Evolutionary conservation across 2,888 invertebrate genomes (phyloP), one percentile per base, ranked within the genome.

Genomic region (Lampropteryx suffumata): DNA sequence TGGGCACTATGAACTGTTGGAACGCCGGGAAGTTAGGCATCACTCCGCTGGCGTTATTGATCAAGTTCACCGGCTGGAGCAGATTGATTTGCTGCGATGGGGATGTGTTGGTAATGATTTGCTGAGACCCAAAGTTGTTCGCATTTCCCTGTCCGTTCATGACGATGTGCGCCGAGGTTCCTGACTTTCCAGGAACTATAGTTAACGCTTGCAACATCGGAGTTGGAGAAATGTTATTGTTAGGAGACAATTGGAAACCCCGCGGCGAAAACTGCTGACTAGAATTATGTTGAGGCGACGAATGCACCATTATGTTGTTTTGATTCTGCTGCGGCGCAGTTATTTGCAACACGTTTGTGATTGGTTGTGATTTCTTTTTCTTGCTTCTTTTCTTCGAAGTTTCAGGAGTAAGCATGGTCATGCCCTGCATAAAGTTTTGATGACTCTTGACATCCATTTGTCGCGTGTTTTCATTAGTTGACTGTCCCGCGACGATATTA

Each of bases 1-100:
- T 95, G 8, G 96, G 96, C 47, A 96, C 94, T 43, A 96, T 93
- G 65, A 96, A 94, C 71, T 96, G 96, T 73, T 96, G 96, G 63
- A 95, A 94, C 0, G 94, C 93, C 0, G 95, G 95, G 73, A 95
- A 94, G 72, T 95, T 95, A 40, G 94, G 94, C 59, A 95, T 93
- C 50, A 94, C 93, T 3, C 93, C 92, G 27, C 93, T 92, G 0
- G 93, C 87, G 39, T 93, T 92, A 46, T 95, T 95, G 52, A 96
- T 92, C 57, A 96, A 84, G 84, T 96, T 96, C 26, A 96, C 95
- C 0, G 96, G 96, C 73, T 96, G 96, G 1, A 95, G 80, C 33
- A 96, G 84, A 76, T 96, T 94, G 26, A 94, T 95, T 72, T 95
- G 91, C 59, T 92, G 92, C 13, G 91, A 85, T 26, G 88, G 88